Base-by-base conservation (phyloP, 2,797 vertebrate genomes). In the Argyrosomus regius region DNA sequence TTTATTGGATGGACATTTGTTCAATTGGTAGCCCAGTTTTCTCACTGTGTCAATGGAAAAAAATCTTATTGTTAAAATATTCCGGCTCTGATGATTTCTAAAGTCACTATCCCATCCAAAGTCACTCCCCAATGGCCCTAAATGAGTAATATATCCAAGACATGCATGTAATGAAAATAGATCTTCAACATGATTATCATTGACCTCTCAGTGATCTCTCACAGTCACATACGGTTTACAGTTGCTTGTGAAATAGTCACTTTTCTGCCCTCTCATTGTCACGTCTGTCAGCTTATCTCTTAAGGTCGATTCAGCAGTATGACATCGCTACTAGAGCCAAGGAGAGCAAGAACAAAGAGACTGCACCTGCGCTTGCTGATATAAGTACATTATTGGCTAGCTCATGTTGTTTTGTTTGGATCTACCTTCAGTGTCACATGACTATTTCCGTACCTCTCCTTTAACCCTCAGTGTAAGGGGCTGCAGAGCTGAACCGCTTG, bases 401-500 rank as follows among this genome's bases (percentile, higher is more conserved):
- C 89, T 87, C 83, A 71, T 63, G 89, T 83, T 56, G 84, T 91
- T 85, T 72, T 72, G 84, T 91, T 89, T 75, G 89, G 87, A 82
- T 88, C 85, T 80, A 68, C 90, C 81, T 75, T 90, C 84, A 78
- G 85, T 87, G 87, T 92, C 84, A 87, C 87, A 81, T 84, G 83
- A 89, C 73, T 88, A 75, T 86, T 80, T 88, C 78, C 64, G 68
- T 86, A 84, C 77, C 83, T 85, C 81, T 87, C 82, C 81, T 81
- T 77, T 75, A 84, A 81, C 69, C 83, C 88, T 82, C 54, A 14
- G 58, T 59, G 64, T 56, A 77, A 61, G 75, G 86, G 85, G 85
- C 89, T 74, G 87, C 87, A 86, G 89, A 88, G 86, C 85, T 82
- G 82, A 92, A 84, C 84, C 56, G 84, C 86, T 93, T 87, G 80